Evolutionary conservation across 2,797 vertebrate species (phyloP).

Genomic region (Lepilemur ruficaudatus): DNA sequence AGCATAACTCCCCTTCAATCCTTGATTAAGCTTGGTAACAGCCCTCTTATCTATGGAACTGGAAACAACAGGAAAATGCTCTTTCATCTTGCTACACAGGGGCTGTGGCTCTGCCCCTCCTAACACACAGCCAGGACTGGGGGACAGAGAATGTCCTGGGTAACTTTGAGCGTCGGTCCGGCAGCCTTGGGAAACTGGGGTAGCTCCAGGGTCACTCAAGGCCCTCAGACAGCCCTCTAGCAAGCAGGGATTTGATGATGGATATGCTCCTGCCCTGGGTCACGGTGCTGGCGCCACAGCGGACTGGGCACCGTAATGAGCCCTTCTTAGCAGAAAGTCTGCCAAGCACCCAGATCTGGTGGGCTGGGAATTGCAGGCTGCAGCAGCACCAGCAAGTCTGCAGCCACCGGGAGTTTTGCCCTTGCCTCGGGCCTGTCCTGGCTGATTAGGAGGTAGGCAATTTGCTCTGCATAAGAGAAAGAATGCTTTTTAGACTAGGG

Average conservation of each 20-base stretch:
- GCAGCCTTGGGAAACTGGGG: neutral
- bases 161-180: neutral
- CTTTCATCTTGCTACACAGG: neutral
- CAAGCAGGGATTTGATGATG: neutral
- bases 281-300: neutral
- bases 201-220: neutral
- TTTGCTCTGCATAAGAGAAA: neutral
- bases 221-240: neutral
- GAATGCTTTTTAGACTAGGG: neutral
- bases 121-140: rapidly evolving
- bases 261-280: neutral
- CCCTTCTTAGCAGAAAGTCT: neutral
- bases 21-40: neutral
- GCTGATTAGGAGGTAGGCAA: neutral
- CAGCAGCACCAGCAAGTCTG: neutral
- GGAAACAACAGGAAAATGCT: too few relatives aligned
- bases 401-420: neutral
- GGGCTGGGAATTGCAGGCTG: neutral
- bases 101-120: neutral
- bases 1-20: neutral
- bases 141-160: rapidly evolving
- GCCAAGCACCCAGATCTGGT: rapidly evolving
- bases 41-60: neutral
- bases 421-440: conserved; percentile 38
- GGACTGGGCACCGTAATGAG: neutral